Base-by-base conservation (phyloP, 2,113 vertebrate species). In the Sander vitreus region DNA sequence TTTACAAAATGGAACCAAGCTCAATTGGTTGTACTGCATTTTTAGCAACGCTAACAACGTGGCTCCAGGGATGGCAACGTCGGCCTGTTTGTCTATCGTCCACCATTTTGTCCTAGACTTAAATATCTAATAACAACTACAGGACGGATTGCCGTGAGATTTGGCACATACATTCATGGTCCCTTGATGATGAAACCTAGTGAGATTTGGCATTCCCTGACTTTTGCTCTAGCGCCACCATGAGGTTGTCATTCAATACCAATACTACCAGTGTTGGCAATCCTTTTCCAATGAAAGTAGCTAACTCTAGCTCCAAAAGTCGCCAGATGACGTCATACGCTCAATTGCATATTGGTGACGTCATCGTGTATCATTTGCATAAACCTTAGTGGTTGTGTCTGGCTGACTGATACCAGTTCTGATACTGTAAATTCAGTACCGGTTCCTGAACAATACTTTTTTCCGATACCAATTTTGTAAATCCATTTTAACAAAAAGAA, bases 1-100 rank as follows among this genome's bases (percentile, higher is more conserved):
- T 27, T 76, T 68, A 53, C 12, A 36, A 85, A 62, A 19, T 30
- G 39, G 39, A 43, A 43, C 10, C 39, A 43, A 69, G 23, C 25
- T 78, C 0, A 45, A 45, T 23, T 62, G 4, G 23, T 62, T 64
- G 25, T 36, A n/a, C 15, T 66, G 55, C 10, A 14, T 60, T 53
- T 77, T 36, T 6, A 63, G n/a, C 0, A 9, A 14, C 0, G 3
- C 2, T 12, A 27, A 33, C 27, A 23, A 48, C 5, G 39, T 43
- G 30, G 23, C 64, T 64, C 3, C 1, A 2, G 50, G 62, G 59
- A 66, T 1, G 15, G 30, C 33, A 6, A 6, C 6, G 33, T 33
- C 25, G 0, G 18, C 15, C 47, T 16, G 23, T 16, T 9, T 14
- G 30, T 53, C 16, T 2, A 27, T 59, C 0, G 4, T 55, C 23